Evolutionary conservation across 2,888 invertebrate genomes (phyloP).

Genomic region (Shargacucullia verbasci): DNA sequence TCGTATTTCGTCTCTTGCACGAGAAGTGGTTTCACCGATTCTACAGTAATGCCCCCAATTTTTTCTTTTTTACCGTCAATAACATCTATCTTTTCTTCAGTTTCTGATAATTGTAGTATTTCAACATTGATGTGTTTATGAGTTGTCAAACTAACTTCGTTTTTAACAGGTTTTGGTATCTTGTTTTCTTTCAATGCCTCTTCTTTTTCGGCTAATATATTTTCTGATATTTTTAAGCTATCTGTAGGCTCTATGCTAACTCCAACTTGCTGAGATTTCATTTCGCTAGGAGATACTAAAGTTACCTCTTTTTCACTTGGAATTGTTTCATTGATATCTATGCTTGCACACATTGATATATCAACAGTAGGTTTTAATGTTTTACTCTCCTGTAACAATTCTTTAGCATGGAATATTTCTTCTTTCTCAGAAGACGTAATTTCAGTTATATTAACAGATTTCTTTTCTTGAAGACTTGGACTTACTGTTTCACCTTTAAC

Average conservation of each 20-base stretch:
- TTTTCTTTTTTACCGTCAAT: slow-evolving; percentile 51
- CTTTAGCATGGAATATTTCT: slow-evolving; percentile 53
- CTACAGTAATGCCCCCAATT: slow-evolving; percentile 60
- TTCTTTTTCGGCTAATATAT: slow-evolving; percentile 71
- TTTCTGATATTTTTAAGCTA: slow-evolving; percentile 71
- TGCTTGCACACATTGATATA: slow-evolving; percentile 58
- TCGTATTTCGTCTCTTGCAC: slow-evolving; percentile 85
- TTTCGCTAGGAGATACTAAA: slow-evolving; percentile 55
- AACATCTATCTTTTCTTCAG: slow-evolving; percentile 60
- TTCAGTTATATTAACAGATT: slow-evolving; percentile 76
- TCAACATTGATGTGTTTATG: slow-evolving; percentile 70
- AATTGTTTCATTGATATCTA: slow-evolving; percentile 69
- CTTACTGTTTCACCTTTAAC: slow-evolving; percentile 62
- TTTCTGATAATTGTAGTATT: slow-evolving; percentile 65
- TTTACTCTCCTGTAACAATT: slow-evolving; percentile 56
- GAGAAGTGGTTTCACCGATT: slow-evolving; percentile 64
- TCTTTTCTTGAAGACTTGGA: slow-evolving; percentile 75
- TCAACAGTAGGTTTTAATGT: slow-evolving; percentile 59
- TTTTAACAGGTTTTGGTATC: slow-evolving; percentile 57
- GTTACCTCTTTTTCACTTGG: slow-evolving; percentile 67
- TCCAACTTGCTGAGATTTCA: slow-evolving; percentile 71
- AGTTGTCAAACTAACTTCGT: slow-evolving; percentile 62
- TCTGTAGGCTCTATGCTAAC: slow-evolving; percentile 81
- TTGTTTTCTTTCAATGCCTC: slow-evolving; percentile 54
- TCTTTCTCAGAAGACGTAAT: slow-evolving; percentile 80